Evolutionary conservation across 2,888 invertebrate genomes (phyloP), one percentile per base, ranked within the genome.

Genomic region (Hydropsyche betteni): DNA sequence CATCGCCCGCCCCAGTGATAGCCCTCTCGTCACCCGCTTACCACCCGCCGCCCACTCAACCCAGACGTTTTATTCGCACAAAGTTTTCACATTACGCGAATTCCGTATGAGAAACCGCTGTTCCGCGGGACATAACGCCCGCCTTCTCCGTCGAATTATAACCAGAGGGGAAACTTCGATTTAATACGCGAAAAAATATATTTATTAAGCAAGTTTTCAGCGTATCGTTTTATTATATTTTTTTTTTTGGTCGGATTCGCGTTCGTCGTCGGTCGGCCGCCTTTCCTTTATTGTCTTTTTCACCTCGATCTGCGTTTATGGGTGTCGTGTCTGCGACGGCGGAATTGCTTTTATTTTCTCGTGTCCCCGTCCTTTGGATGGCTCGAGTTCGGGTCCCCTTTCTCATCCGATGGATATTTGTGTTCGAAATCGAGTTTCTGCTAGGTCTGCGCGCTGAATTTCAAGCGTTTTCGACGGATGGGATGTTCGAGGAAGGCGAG

Each of bases 1-100:
- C 53, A 36, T 70, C 70, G 36, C 51, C 53, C 64, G 52, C 69
- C 64, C 75, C 64, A 36, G n/a, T 55, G 50, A 61, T 58, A 36
- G 50, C 64, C 58, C 33, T 64, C 74, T 74, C 64, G 74, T 68
- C 74, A 74, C 12, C 64, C 64, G 10, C 61, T 24, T 24, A 12
- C 58, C 58, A 8, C 74, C 78, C 71, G 61, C 61, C 50, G 53
- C 72, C 24, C 69, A 51, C 55, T 53, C 73, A 75, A 72, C 75
- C 64, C 74, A 72, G 75, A 68, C 71, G 74, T 78, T 77, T 75
- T 78, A 76, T 77, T 75, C 77, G 74, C 69, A 74, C 72, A 69
- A 78, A 78, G 74, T 77, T 78, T 78, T 78, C 78, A 68, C 78
- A 76, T 76, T 75, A 78, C 75, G 64, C 69, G 78, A 77, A 77